Evolutionary conservation across 2,888 invertebrate species (phyloP), one percentile per base, ranked within the genome.

Genomic region (Laspeyria flexula): DNA sequence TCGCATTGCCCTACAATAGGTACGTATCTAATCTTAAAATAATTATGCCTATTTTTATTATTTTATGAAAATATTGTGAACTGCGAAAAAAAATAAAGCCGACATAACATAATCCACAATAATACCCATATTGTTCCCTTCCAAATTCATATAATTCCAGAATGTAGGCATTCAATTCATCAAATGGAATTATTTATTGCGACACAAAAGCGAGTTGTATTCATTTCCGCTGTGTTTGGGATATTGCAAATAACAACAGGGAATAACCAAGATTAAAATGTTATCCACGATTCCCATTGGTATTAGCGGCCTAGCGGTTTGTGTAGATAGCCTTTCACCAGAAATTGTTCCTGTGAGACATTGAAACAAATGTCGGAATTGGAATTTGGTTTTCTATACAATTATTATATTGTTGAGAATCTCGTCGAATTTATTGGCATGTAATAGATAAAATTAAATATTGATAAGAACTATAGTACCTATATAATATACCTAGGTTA

Each of bases 241-340:
- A 53, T 47, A 49, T 56, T 52, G 43, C 53, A 53, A 58, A 67
- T 64, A 66, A 55, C 64, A 62, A 60, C 34, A 10, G 67, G 65
- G 60, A 70, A 65, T 69, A 70, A 45, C 54, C 49, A 55, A 66
- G 64, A 69, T 69, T 69, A 66, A 69, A 69, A 64, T 66, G 68
- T 61, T 68, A 61, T 55, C 41, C 53, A 27, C 41, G 35, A 53
- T 61, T 64, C 68, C 66, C 70, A 46, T 31, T 46, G 61, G 66
- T 34, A 64, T 61, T 59, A 61, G 42, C 49, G 49, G 56, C 49
- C 50, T 55, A 46, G 46, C 30, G 50, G 58, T 59, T 57, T 58
- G 53, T 56, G 56, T 56, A 53, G 62, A 63, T 63, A 54, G 40
- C 46, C 44, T 56, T 54, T 63, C 63, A 35, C 13, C 49, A 60